Conservation (phyloP, 2,797 vertebrate genomes). For the Trematomus bernacchii region DNA sequence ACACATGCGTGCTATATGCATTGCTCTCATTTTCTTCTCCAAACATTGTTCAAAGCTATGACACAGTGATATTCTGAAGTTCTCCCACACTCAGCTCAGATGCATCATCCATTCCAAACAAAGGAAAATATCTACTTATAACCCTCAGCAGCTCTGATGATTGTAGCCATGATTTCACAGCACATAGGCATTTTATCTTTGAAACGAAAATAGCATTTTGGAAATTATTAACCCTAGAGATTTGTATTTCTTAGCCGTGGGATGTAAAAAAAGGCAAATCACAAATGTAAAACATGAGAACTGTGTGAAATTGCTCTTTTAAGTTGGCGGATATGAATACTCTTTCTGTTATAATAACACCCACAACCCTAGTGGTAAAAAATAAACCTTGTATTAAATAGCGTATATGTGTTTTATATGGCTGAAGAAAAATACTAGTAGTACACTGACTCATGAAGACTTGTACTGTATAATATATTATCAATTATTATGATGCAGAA, state of each 20-base stretch:
- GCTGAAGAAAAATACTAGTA: not conserved
- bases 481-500: no score
- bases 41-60: not conserved
- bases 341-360: not conserved
- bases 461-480: no score
- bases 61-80: constrained; percentile 15
- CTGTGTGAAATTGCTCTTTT: not conserved
- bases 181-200: not conserved
- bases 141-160: not conserved
- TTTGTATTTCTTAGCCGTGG: not conserved
- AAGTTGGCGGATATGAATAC: not conserved
- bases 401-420: not conserved
- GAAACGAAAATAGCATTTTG: not conserved
- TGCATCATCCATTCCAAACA: constrained; percentile 1
- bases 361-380: not conserved
- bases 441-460: no score
- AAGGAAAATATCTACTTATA: not conserved
- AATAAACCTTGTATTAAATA: not conserved
- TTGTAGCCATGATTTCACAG: not conserved
- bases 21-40: not conserved
- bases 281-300: constrained; percentile 4
- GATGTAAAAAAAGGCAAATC: not conserved
- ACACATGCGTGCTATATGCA: not conserved
- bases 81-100: constrained; percentile 7
- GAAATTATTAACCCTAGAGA: not conserved